Evolutionary conservation across 2,888 invertebrate species (phyloP).

Genomic region (Anarsia innoxiella): DNA sequence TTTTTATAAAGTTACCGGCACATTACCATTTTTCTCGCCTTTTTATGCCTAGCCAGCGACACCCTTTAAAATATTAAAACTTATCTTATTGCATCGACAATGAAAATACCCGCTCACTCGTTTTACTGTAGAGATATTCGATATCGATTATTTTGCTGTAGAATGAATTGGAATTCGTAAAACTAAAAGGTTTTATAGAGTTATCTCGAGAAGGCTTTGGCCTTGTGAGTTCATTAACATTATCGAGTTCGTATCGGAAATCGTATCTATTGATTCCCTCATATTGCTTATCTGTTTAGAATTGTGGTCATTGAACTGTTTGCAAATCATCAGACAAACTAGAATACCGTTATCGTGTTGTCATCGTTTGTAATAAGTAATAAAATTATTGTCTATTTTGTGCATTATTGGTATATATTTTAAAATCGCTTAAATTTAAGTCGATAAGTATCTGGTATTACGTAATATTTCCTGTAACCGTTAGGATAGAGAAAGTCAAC

Average conservation of each 20-base stretch:
- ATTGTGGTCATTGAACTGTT: constrained; percentile 26
- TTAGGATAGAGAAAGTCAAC: too few species aligned
- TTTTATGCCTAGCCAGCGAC: constrained; percentile 33
- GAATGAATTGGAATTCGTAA: constrained; percentile 60
- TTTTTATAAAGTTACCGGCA: constrained; percentile 23
- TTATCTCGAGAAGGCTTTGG: constrained; percentile 57
- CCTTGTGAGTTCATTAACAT: constrained; percentile 69
- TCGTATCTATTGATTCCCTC: constrained; percentile 60
- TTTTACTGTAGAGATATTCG: constrained; percentile 61
- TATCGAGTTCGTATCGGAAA: constrained; percentile 51
- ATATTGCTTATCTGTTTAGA: constrained; percentile 35
- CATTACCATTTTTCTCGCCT: constrained; percentile 36
- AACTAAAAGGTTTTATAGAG: constrained; percentile 70
- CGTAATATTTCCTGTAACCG: too few species aligned
- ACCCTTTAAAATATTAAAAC: constrained; percentile 38
- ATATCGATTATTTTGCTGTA: constrained; percentile 58
- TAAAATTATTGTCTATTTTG: too few species aligned
- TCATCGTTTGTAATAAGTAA: too few species aligned
- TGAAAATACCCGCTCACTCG: constrained; percentile 42
- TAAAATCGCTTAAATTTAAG: too few species aligned
- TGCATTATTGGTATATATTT: too few species aligned
- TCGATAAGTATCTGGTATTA: too few species aligned
- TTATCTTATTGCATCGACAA: constrained; percentile 31
- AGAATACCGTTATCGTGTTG: not conserved
- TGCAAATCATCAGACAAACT: not conserved